Percentiles rank a stretch among this genome's conserved stretches.
phyloP scores from a whole-genome alignment of 2,113 vertebrate genomes.

The Epinephelus moara region DNA sequence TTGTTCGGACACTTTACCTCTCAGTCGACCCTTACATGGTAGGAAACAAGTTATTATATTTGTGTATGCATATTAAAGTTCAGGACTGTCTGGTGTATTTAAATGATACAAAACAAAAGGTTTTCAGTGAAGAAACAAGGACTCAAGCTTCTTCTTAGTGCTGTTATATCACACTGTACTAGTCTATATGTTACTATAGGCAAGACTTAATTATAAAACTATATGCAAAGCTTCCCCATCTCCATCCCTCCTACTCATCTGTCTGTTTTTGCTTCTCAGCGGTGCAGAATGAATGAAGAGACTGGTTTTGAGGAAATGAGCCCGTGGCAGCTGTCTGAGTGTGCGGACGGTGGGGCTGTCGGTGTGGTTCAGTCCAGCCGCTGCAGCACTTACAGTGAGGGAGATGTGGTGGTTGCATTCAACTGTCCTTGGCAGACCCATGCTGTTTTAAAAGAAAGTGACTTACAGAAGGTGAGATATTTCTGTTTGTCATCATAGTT shows the following conservation, averaged over 20 bases:
- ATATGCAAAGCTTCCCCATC: not conserved
- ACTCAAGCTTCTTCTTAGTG: not conserved
- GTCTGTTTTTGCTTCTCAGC: constrained; percentile 78
- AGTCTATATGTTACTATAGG: no score
- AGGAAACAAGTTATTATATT: constrained; percentile 20
- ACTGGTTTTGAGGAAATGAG: constrained; percentile 88
- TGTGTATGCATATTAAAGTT: not conserved
- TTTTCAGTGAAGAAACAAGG: no score
- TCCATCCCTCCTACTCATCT: not conserved
- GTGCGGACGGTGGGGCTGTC: constrained; percentile 91
- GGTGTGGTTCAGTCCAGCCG: constrained; percentile 91
- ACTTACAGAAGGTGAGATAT: constrained; percentile 89
- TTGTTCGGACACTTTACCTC: constrained; percentile 90
- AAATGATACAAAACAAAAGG: no score
- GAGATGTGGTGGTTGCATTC: constrained; percentile 91
- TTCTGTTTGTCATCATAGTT: not conserved
- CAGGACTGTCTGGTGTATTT: no score
- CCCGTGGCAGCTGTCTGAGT: constrained; percentile 90
- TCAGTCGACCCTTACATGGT: constrained; percentile 99
- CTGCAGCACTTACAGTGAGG: constrained; percentile 70
- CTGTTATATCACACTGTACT: no score
- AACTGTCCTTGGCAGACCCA: constrained; percentile 94
- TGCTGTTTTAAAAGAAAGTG: constrained; percentile 85
- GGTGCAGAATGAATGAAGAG: constrained; percentile 96
- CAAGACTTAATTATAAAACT: no score